Evolutionary conservation across 2,888 invertebrate genomes (phyloP), one percentile per base, ranked within the genome.

Genomic region (Nasonovia ribisnigri): DNA sequence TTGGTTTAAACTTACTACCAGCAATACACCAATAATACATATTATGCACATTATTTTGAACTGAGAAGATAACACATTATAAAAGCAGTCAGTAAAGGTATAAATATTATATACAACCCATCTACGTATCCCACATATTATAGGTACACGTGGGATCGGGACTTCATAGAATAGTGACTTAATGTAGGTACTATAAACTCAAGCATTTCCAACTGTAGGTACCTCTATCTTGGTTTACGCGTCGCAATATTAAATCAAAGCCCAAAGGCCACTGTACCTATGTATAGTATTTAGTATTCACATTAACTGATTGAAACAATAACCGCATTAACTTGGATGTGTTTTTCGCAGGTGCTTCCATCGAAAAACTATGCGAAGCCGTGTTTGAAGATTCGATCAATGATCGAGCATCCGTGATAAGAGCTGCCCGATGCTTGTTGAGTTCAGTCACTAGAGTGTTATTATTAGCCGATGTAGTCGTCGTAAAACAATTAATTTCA

Each of bases 381-480:
- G 97, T 97, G 90, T 97, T 97, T 95, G 97, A 97, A 95, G 96
- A 96, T 95, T 96, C 96, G 94, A 95, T 96, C 94, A 95, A 96
- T 88, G 97, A 97, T 95, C 96, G 97, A 95, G 97, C 97, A 89
- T 97, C 97, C 51, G 97, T 99, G 96, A 98, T 99, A 94, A 97
- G 98, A 95, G 99, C 99, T 91, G 98, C 99, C 94, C 97, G 99
- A 95, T 98, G 98, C 95, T 97, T 99, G 92, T 97, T 99, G 94
- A 98, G 98, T 90, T 98, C 99, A 94, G 99, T 99, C 95, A 99
- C 99, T 92, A 97, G 99, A 95, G 99, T 99, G 94, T 97, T 99
- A 93, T 97, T 99, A 94, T 96, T 99, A 95, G 99, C 99, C 26
- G 99, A 99, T 96, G 98, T 99, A 96, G 99, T 99, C 94, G 98